Conservation (phyloP, 2,888 invertebrate species). For the Ptychoptera albimana region DNA sequence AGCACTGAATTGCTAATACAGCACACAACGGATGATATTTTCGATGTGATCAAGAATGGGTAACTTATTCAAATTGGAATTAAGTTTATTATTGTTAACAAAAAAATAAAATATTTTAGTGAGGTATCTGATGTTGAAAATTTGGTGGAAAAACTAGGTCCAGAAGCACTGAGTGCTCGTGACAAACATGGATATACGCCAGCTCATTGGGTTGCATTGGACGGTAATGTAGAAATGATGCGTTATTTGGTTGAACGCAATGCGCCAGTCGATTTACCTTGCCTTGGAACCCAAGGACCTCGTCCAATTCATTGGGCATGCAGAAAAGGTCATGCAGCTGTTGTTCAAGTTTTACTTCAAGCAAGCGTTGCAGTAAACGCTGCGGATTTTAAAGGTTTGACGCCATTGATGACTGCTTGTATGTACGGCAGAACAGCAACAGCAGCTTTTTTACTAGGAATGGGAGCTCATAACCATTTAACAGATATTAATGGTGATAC, state of each 20-base stretch:
- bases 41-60: slow-evolving; percentile 77
- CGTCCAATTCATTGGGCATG: slow-evolving; percentile 91
- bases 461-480: slow-evolving; percentile 71
- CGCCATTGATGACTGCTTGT: slow-evolving; percentile 81
- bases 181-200: slow-evolving; percentile 90
- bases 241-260: slow-evolving; percentile 69
- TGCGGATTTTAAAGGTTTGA: slow-evolving; percentile 70
- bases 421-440: slow-evolving; percentile 87
- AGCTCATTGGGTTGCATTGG: slow-evolving; percentile 72
- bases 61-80: slow-evolving; percentile 23
- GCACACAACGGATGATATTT: slow-evolving; percentile 49
- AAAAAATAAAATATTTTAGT: not conserved
- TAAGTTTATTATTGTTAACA: slow-evolving; percentile 12
- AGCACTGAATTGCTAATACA: slow-evolving; percentile 23
- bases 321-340: slow-evolving; percentile 78
- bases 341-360: slow-evolving; percentile 62
- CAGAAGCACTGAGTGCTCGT: slow-evolving; percentile 57
- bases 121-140: slow-evolving; percentile 72
- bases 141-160: slow-evolving; percentile 65
- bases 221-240: slow-evolving; percentile 82
- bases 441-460: slow-evolving; percentile 77
- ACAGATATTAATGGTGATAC: slow-evolving; percentile 88
- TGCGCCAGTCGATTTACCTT: slow-evolving; percentile 72
- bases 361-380: slow-evolving; percentile 80
- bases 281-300: slow-evolving; percentile 76